Base-by-base conservation (phyloP, 2,113 vertebrate genomes). In the Mesembrinibis cayennensis region DNA sequence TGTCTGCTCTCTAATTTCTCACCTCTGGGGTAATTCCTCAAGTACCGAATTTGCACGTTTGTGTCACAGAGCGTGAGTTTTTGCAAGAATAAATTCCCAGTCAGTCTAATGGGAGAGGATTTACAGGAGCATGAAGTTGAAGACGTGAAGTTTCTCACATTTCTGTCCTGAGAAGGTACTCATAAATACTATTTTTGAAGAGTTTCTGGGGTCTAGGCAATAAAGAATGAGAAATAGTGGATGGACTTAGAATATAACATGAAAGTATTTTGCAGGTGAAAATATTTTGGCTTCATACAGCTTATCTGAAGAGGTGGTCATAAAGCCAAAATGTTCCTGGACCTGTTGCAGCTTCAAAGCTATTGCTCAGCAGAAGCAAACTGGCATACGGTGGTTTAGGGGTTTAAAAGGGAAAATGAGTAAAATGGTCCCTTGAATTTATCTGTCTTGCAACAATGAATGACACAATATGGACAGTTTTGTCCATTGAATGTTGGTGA, bases 341-440 rank as follows among this genome's bases (percentile, higher is more conserved):
- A 70, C 49, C 58, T 73, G 36, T 55, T 73, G 69, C 44, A 70
- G 63, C 70, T 73, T 50, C 71, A 22, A 2, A 71, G 55, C 59
- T 61, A 16, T 70, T 6, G 13, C 49, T 83, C 47, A 45, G 47
- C 63, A 69, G 44, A 72, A 70, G 6, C 63, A 50, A 72, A 49
- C 9, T 7, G 17, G 8, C 58, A 7, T 42, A 3, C 29, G 23
- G 36, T 10, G 16, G 3, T 17, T 50, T 34, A 3, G 0, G 2
- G 66, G 13, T 5, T 80, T 61, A 44, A 81, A 55, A 47, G 25
- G 36, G 45, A 56, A 30, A 40, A 29, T 2, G 30, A 67, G 17
- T 34, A 6, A 47, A 50, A 55, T 6, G 17, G 25, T 58, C 25
- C 53, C 40, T 55, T 62, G 70, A 49, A 50, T 87, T 69, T 62